Evolutionary conservation across 2,888 invertebrate species (phyloP).

Genomic region (Cantharis rustica): DNA sequence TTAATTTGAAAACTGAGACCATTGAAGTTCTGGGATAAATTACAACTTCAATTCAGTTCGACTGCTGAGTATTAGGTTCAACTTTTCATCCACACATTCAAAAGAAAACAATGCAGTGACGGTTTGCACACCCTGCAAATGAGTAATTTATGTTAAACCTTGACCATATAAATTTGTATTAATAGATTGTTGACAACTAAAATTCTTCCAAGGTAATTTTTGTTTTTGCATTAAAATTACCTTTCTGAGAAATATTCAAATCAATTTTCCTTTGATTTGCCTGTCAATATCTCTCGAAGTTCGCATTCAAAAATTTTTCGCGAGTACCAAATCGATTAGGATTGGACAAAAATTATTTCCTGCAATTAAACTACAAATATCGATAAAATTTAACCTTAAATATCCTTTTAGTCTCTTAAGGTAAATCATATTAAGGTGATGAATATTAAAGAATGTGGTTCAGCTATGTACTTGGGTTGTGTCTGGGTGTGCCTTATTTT

Average conservation of each 20-base stretch:
- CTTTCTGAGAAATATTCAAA: background rate
- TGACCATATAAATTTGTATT: background rate
- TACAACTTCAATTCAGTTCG: too few relatives aligned
- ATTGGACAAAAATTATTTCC: background rate
- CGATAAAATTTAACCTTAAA: slow-evolving; percentile 17
- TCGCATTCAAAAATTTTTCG: background rate
- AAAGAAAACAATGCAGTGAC: background rate
- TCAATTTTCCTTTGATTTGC: background rate
- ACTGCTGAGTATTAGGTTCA: too few relatives aligned
- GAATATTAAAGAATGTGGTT: slow-evolving; percentile 32
- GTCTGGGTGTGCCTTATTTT: slow-evolving; percentile 25
- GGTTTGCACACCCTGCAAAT: background rate
- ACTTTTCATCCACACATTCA: background rate
- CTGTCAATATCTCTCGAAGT: background rate
- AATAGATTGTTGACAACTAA: background rate
- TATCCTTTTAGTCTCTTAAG: background rate
- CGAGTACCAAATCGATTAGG: background rate
- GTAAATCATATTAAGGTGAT: slow-evolving; percentile 22
- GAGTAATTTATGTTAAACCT: background rate
- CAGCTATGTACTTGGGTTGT: slow-evolving; percentile 28
- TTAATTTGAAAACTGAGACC: background rate
- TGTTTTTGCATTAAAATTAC: background rate
- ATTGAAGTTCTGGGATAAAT: too few relatives aligned
- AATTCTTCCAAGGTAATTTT: background rate
- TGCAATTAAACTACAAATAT: background rate